Conservation (phyloP, 2,113 vertebrate genomes). For the Neopipo cinnamomea region DNA sequence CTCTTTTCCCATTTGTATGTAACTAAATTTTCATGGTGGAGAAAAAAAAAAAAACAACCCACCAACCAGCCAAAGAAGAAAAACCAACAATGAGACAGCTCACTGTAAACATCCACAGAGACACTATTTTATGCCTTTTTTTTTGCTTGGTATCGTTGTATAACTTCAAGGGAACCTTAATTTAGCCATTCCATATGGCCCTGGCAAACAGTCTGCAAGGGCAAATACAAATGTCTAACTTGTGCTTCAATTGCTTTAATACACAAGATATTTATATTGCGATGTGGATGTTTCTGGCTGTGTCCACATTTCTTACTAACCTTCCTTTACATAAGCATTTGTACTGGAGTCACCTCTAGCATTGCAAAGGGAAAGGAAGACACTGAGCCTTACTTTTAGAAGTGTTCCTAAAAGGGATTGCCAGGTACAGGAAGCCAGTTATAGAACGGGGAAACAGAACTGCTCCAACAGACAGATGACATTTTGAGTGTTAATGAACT, state of each 20-base stretch:
- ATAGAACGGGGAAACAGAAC: neutral
- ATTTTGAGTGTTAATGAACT: neutral
- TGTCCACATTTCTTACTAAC: neutral
- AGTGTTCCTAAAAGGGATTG: neutral
- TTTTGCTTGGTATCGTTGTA: neutral
- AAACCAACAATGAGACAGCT: neutral
- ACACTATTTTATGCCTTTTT: neutral
- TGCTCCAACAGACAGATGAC: neutral
- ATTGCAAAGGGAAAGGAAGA: neutral
- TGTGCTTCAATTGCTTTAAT: neutral
- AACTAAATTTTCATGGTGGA: neutral
- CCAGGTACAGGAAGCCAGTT: neutral
- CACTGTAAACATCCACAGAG: neutral
- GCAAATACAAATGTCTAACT: neutral
- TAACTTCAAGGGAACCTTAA: neutral
- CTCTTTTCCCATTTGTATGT: neutral
- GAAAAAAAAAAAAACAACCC: rapidly evolving
- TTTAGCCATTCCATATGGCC: neutral
- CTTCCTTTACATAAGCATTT: neutral
- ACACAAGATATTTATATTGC: neutral
- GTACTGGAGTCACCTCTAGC: neutral
- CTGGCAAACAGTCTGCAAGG: neutral
- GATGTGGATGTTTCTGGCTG: neutral
- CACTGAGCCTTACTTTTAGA: neutral
- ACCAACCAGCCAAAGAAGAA: neutral